phyloP scores from a whole-genome alignment of 1,140 invertebrate species.

The Gryllus bimaculatus region DNA sequence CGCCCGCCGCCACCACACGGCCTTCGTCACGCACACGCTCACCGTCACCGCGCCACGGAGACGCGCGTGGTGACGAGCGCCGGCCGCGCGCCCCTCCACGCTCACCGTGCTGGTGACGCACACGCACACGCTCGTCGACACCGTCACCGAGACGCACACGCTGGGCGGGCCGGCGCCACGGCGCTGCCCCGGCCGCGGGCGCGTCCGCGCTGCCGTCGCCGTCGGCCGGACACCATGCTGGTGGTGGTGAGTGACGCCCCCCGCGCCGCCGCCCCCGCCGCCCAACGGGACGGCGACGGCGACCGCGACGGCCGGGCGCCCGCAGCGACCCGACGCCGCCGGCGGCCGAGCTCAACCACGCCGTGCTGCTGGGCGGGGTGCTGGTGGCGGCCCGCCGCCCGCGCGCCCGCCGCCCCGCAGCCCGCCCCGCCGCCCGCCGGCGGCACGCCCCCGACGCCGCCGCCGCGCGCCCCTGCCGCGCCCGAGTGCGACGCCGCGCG shows the following conservation, averaged over 20 bases:
- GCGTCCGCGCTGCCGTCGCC: conserved; percentile 29
- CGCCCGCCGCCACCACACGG: background rate
- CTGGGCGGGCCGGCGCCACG: conserved; percentile 44
- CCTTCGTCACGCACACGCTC: conserved; percentile 52
- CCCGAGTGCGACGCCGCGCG: too few relatives aligned
- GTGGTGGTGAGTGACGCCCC: conserved; percentile 50
- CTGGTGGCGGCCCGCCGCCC: conserved; percentile 46
- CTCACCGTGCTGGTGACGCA: conserved; percentile 62
- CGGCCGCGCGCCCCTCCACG: conserved; percentile 58
- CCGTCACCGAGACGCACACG: conserved; percentile 64
- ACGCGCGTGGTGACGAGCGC: conserved; percentile 56
- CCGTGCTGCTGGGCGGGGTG: conserved; percentile 50
- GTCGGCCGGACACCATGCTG: conserved; percentile 19
- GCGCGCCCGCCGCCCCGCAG: conserved; percentile 45
- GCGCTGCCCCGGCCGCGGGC: conserved; percentile 47
- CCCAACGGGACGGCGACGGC: conserved; percentile 11
- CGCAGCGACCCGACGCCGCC: conserved; percentile 40
- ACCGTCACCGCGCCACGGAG: conserved; percentile 68
- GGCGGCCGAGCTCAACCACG: conserved; percentile 45
- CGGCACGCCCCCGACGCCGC: conserved; percentile 76
- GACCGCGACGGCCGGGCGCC: background rate
- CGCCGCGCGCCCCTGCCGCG: conserved; percentile 38
- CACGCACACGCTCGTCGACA: conserved; percentile 65
- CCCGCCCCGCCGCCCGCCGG: conserved; percentile 47
- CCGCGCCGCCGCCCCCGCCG: conserved; percentile 12